These are phyloP conservation scores for Regulus satrapa DNA, from an alignment of 2,113 vertebrate species.

Conservation along the genomic window DNA sequence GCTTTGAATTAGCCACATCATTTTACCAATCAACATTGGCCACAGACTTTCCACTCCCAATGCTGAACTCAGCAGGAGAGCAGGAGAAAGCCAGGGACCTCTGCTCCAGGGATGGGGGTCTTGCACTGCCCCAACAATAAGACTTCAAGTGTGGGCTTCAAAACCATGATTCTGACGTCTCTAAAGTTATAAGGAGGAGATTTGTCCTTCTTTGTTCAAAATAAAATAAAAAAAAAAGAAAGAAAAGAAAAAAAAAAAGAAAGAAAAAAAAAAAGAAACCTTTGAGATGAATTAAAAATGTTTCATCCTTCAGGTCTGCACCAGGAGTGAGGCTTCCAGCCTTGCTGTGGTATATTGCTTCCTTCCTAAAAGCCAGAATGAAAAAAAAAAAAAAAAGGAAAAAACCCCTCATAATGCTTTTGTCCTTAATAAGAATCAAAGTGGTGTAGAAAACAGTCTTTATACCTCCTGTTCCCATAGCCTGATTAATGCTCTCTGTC, in stretches of 20 bases:
- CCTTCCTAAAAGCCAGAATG: not conserved
- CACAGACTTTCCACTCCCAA: rapidly evolving
- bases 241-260: not conserved
- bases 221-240: not conserved
- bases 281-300: slow-evolving; percentile 11
- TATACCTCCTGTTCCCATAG: slow-evolving; percentile 33
- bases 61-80: not conserved
- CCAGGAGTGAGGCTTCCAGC: not conserved
- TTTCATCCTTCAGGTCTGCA: not conserved
- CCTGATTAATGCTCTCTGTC: slow-evolving; percentile 51
- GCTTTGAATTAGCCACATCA: not conserved
- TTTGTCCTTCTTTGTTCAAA: not conserved
- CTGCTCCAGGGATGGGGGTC: not conserved
- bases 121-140: not conserved
- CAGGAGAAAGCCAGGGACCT: not conserved
- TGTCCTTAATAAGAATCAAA: slow-evolving; percentile 51
- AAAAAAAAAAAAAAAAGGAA: not conserved
- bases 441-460: slow-evolving; percentile 27
- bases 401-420: not conserved
- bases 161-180: not conserved
- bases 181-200: not conserved
- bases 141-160: not conserved
- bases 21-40: not conserved
- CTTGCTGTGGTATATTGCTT: not conserved
- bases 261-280: not conserved